Conservation (phyloP, 2,888 invertebrate species). For the Thereva nobilitata region DNA sequence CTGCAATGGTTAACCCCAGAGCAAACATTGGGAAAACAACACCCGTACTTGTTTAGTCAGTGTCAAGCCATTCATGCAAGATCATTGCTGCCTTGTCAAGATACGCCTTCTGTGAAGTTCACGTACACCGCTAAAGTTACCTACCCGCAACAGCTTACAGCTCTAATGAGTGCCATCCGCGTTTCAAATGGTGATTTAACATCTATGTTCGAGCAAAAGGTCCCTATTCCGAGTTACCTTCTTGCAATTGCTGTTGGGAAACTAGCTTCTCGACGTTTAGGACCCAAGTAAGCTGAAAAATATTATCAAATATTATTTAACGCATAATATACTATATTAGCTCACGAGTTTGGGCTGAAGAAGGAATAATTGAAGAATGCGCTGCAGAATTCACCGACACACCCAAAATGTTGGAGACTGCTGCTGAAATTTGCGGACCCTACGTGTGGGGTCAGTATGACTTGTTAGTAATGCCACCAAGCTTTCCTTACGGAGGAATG, state of each 20-base stretch:
- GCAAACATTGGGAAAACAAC: constrained; percentile 84
- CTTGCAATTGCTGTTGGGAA: constrained; percentile 88
- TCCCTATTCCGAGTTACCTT: constrained; percentile 88
- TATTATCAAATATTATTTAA: background rate
- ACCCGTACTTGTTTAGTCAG: constrained; percentile 85
- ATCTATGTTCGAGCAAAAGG: constrained; percentile 71
- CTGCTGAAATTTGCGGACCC: constrained; percentile 82
- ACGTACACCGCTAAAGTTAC: constrained; percentile 77
- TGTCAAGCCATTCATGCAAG: constrained; percentile 89
- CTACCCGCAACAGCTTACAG: constrained; percentile 74
- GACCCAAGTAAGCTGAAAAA: constrained; percentile 63
- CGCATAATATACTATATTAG: constrained; percentile 52
- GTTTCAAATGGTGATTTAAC: constrained; percentile 55
- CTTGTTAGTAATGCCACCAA: constrained; percentile 83
- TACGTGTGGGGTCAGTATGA: constrained; percentile 94
- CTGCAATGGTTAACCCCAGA: constrained; percentile 86
- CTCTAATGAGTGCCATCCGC: constrained; percentile 85
- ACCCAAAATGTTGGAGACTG: constrained; percentile 77
- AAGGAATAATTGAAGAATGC: constrained; percentile 77
- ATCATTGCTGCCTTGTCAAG: constrained; percentile 89
- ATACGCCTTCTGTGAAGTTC: constrained; percentile 87
- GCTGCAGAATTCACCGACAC: constrained; percentile 90
- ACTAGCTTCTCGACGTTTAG: constrained; percentile 73
- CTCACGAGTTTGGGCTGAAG: constrained; percentile 88
- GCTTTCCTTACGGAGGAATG: constrained; percentile 95